Conservation (phyloP, 2,888 invertebrate species). For the Nowickia ferox region DNA sequence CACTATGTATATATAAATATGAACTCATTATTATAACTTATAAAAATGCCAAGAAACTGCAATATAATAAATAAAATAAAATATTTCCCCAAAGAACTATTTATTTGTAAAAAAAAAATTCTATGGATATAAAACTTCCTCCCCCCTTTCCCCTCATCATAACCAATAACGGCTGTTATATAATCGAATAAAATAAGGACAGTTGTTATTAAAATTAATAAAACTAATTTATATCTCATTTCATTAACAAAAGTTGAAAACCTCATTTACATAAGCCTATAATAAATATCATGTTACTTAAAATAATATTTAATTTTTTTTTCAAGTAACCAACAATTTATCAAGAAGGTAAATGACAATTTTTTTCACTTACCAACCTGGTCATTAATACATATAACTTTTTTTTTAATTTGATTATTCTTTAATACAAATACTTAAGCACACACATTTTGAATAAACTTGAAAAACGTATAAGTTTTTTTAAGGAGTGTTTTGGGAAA, state of each 20-base stretch:
- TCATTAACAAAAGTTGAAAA: background rate
- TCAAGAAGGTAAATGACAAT: background rate
- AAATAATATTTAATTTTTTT: background rate
- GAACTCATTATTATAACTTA: no score
- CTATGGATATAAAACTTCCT: background rate
- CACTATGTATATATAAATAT: no score
- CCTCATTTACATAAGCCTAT: conserved; percentile 18
- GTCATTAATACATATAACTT: conserved; percentile 12
- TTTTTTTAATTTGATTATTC: conserved; percentile 38
- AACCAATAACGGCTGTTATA: background rate
- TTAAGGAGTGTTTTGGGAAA: conserved; percentile 57
- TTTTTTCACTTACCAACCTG: background rate
- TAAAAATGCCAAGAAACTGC: no score
- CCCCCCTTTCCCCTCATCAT: background rate
- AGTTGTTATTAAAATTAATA: conserved; percentile 23
- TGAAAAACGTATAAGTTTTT: conserved; percentile 39
- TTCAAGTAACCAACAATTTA: conserved; percentile 15
- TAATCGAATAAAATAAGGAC: conserved; percentile 1
- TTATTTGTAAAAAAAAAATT: background rate
- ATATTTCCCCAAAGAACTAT: no score
- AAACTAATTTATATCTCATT: conserved; percentile 21
- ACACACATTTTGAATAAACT: background rate
- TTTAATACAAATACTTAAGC: background rate
- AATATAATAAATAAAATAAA: no score
- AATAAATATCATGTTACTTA: background rate